These are phyloP conservation scores for Grammomys surdaster DNA, from an alignment of 2,113 vertebrate species.

Conservation along the genomic window DNA sequence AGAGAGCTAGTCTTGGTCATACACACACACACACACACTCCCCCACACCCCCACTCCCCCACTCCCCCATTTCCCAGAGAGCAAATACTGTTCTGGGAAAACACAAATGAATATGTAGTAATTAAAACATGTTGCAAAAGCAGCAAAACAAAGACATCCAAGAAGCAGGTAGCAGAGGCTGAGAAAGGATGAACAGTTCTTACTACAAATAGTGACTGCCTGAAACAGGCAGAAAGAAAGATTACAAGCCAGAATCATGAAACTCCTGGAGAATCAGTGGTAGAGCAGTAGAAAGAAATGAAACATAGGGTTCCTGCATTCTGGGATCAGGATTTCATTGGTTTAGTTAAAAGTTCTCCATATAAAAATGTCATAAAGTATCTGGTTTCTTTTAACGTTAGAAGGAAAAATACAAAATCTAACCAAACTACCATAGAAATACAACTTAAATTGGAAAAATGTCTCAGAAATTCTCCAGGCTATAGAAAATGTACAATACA, in stretches of 20 bases:
- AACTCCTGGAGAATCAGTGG: background rate
- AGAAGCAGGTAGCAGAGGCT: background rate
- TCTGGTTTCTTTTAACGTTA: background rate
- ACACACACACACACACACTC: background rate
- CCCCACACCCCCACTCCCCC: rapidly evolving
- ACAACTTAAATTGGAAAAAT: constrained; percentile 1
- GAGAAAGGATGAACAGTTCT: background rate
- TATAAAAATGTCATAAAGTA: constrained; percentile 26
- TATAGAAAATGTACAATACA: background rate
- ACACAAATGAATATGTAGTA: background rate
- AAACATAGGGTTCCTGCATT: background rate
- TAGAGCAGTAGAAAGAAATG: background rate
- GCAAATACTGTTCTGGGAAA: background rate
- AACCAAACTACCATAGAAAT: background rate
- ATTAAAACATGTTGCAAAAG: background rate
- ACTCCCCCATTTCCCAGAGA: background rate
- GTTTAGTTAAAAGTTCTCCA: background rate
- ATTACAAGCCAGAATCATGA: background rate
- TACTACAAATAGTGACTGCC: background rate
- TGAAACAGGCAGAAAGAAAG: background rate
- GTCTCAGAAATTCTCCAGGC: background rate
- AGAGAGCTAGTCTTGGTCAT: background rate
- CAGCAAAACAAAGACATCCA: background rate
- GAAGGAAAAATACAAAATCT: constrained; percentile 45
- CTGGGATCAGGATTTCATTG: background rate